Conservation (phyloP, 64 coral and sea anemone genomes). For the Actinia tenebrosa region DNA sequence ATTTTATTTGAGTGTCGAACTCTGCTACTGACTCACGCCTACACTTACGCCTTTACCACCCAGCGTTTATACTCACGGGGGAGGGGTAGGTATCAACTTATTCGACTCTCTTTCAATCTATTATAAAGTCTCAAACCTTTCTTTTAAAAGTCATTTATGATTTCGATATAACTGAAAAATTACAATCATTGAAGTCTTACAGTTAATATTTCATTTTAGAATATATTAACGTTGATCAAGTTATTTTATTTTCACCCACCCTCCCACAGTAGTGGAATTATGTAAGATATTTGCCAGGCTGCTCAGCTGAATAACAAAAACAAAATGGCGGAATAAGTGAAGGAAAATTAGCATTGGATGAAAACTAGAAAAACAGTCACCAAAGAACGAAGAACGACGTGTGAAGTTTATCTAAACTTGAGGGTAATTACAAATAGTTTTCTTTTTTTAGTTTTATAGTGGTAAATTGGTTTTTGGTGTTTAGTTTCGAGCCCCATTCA, state of each 20-base stretch:
- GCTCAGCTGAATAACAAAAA: slow-evolving; percentile 37
- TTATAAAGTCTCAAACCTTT: neutral
- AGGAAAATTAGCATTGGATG: neutral
- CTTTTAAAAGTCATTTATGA: neutral
- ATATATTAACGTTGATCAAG: neutral
- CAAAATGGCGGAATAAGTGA: neutral
- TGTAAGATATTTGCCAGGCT: slow-evolving; percentile 14
- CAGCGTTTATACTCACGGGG: neutral
- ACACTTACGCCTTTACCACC: neutral
- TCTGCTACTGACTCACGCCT: neutral
- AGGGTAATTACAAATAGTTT: neutral
- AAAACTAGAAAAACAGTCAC: neutral
- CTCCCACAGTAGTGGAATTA: slow-evolving; percentile 1
- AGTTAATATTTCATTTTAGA: neutral
- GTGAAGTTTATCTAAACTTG: neutral
- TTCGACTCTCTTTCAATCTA: neutral
- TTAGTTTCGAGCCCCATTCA: too few relatives aligned
- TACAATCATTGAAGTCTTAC: neutral
- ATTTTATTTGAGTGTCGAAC: neutral
- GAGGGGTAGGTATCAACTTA: neutral
- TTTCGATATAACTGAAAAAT: neutral
- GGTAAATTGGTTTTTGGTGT: neutral
- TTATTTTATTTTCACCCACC: neutral
- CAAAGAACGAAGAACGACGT: neutral
- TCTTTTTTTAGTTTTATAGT: neutral